Conservation (phyloP, 37 sponge, comb jelly and placozoan genomes). For the Ephydatia muelleri region DNA sequence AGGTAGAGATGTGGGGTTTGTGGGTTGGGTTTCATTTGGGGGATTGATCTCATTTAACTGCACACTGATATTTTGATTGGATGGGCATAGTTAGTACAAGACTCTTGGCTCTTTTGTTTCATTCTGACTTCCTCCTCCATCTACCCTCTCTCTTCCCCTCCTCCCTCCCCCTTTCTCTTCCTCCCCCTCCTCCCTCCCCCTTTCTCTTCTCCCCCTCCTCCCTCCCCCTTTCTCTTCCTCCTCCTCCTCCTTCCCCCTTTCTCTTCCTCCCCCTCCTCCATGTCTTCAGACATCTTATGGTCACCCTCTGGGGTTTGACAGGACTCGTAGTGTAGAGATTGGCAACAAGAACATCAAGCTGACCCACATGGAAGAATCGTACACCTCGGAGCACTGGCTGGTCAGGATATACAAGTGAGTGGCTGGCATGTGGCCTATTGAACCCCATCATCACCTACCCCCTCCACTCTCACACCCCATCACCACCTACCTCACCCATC, state of each 20-base stretch:
- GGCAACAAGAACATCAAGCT: slow-evolving; percentile 94
- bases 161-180: not conserved
- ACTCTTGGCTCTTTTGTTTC: no score
- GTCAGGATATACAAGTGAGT: slow-evolving; percentile 97
- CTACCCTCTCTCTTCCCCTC: not conserved
- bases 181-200: no score
- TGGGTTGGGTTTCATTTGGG: not conserved
- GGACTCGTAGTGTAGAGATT: slow-evolving; percentile 94
- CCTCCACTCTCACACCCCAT: not conserved
- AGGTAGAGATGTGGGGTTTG: no score
- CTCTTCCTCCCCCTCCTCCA: not conserved
- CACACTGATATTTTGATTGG: no score
- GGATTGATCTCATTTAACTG: not conserved
- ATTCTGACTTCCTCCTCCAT: no score
- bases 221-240: no score
- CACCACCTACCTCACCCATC: not conserved
- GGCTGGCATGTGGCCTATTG: not conserved
- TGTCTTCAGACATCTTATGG: slow-evolving; percentile 39
- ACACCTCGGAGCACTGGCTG: slow-evolving; percentile 97
- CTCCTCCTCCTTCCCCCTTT: not conserved
- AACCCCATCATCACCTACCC: not conserved
- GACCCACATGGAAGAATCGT: slow-evolving; percentile 90
- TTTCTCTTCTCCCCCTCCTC: not conserved
- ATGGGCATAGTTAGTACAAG: no score
- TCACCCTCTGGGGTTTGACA: slow-evolving; percentile 85